phyloP scores from a whole-genome alignment of 2,797 vertebrate species.

The Cirrhinus mrigala region DNA sequence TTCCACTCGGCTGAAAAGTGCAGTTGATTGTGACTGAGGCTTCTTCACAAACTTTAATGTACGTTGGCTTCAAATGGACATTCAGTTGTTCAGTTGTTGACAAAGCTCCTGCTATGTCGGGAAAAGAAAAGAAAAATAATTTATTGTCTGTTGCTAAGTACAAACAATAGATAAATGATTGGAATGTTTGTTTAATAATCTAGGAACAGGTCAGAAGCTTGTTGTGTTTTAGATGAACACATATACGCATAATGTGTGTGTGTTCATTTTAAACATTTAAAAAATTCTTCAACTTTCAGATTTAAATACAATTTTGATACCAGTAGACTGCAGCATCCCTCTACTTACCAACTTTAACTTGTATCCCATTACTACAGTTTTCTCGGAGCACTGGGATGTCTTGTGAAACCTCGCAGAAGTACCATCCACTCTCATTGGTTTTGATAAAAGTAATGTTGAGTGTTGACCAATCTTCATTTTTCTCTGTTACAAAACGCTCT shows the following conservation, averaged over 20 bases:
- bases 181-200: no score
- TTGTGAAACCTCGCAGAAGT: slow-evolving; percentile 39
- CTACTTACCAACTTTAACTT: no score
- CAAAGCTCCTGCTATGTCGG: no score
- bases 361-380: not conserved
- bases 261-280: no score
- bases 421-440: slow-evolving; percentile 39
- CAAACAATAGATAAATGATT: not conserved
- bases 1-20: not conserved
- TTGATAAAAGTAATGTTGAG: slow-evolving; percentile 11
- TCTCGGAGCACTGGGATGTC: not conserved
- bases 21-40: slow-evolving; percentile 27
- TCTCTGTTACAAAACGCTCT: not conserved
- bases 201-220: no score
- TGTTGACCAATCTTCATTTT: not conserved
- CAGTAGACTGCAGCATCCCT: no score
- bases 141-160: not conserved
- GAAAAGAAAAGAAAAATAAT: not conserved
- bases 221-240: no score
- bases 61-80: not conserved
- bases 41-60: not conserved
- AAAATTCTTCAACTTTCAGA: no score
- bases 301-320: no score
- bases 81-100: not conserved
- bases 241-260: no score